Evolutionary conservation across 2,888 invertebrate genomes (phyloP), one percentile per base, ranked within the genome.

Genomic region (Parapristionchus giblindavisi): DNA sequence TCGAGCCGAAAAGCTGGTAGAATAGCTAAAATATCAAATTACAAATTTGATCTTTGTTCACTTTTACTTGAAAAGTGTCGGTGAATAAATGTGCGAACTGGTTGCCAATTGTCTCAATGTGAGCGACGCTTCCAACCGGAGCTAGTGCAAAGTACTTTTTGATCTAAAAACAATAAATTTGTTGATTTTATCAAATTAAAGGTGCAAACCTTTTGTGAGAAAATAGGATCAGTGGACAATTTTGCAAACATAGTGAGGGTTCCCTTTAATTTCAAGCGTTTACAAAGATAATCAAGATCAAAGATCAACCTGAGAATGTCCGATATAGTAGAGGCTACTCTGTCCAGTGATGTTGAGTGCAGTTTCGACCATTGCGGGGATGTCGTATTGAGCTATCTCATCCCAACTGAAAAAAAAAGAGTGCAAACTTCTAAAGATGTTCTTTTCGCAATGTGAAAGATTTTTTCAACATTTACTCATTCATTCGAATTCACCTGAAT

Each of bases 321-420:
- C 96, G 52, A 95, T 90, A 88, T 95, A 96, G 83, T 92, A 91
- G 0, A 95, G 85, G 61, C 92, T 89, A 0, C 90, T 81, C 34
- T 91, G 89, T 0, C 91, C 91, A 0, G 93, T 93, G 2, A 79
- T 81, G 2, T 89, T 87, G 58, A 92, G 88, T 24, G 92, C 90
- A 11, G 78, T 92, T 87, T 94, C 92, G 76, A 96, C 92, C 81
- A 91, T 92, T 0, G 94, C 93, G 21, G 96, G 94, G 70, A 96
- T 87, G 89, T 97, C 96, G 85, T 93, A 92, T 34, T 92, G 89
- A 0, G 93, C 94, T 90, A 95, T 93, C 89, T 96, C 94, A 84
- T 95, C 93, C 91, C 93, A 96, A 83, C 94, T 94, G 88, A 63
- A 61, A 3, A 8, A n/a, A n/a, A 29, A 6, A 54, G 54, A 14